Base-by-base conservation (phyloP, 2,888 invertebrate species). In the Cecidostiba fungosa region DNA sequence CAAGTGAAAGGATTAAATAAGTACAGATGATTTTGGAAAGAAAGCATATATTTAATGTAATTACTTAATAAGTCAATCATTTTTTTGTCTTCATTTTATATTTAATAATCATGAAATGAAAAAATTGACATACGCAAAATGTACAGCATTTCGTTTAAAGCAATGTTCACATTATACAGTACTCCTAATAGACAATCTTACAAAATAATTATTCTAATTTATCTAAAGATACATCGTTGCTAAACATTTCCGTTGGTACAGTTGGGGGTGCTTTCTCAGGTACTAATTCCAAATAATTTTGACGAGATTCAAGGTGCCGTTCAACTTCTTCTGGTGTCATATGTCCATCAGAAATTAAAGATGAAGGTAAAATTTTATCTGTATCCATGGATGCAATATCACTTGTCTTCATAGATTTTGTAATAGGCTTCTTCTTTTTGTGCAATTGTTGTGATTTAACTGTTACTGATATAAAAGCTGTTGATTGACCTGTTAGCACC, bases 251-350 rank as follows among this genome's bases (percentile, higher is more conserved):
- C 66, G 97, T 97, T 5, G 98, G 98, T 43, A 98, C 97, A 16
- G 98, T 97, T 0, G 97, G 96, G 0, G 98, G 97, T 47, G 98
- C 97, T 89, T 97, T 95, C 92, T 98, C 98, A 1, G 97, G 97
- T 88, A 97, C 95, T 87, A 97, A 94, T 93, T 97, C 97, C 94
- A 97, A 94, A 92, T 97, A 96, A 36, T 96, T 96, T 90, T 97
- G 97, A 23, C 97, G 94, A 19, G 98, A 97, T 92, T 98, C 98
- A 87, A 98, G 94, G 92, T 98, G 98, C 62, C 98, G 95, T 92
- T 98, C 98, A 10, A 98, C 97, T 93, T 98, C 98, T 91, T 98
- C 98, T 0, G 98, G 96, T 12, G 98, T 98, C 97, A 98, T 97
- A 90, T 97, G 97, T 32, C 97, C 97, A 91, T 97, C 97, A 43